These are phyloP conservation scores for Paratrypauchen microcephalus DNA, from an alignment of 2,797 vertebrate species.

Conservation along the genomic window DNA sequence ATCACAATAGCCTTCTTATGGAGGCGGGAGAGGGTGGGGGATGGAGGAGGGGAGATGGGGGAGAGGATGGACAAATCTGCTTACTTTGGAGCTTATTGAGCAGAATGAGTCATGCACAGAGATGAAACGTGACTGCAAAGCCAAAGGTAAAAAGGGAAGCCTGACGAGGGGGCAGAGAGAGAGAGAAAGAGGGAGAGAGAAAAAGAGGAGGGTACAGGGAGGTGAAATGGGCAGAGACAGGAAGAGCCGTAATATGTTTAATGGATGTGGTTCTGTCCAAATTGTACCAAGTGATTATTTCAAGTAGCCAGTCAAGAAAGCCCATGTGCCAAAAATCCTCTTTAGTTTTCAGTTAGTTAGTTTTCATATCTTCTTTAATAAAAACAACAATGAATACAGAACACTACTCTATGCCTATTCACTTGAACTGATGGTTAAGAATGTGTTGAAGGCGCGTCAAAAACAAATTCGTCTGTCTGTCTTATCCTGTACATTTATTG, in stretches of 20 bases:
- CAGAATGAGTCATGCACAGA: constrained; percentile 82
- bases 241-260: constrained; percentile 2
- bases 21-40: constrained; percentile 36
- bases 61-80: constrained; percentile 81
- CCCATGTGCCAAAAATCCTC: not conserved
- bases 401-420: too few species aligned
- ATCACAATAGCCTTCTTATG: constrained; percentile 84
- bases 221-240: constrained; percentile 52
- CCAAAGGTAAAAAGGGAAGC: constrained; percentile 72
- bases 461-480: too few species aligned
- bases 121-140: constrained; percentile 83
- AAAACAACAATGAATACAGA: too few species aligned
- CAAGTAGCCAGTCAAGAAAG: not conserved
- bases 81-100: constrained; percentile 87
- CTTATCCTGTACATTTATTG: too few species aligned
- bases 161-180: constrained; percentile 48
- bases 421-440: too few species aligned
- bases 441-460: too few species aligned
- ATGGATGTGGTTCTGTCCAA: constrained; percentile 5
- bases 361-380: too few species aligned
- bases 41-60: constrained; percentile 18
- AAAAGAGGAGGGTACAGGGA: constrained; percentile 38
- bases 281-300: not conserved
- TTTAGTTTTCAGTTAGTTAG: too few species aligned
- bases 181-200: constrained; percentile 13